Evolutionary conservation across 2,797 vertebrate genomes (phyloP).

Genomic region (Eleutherodactylus coqui): DNA sequence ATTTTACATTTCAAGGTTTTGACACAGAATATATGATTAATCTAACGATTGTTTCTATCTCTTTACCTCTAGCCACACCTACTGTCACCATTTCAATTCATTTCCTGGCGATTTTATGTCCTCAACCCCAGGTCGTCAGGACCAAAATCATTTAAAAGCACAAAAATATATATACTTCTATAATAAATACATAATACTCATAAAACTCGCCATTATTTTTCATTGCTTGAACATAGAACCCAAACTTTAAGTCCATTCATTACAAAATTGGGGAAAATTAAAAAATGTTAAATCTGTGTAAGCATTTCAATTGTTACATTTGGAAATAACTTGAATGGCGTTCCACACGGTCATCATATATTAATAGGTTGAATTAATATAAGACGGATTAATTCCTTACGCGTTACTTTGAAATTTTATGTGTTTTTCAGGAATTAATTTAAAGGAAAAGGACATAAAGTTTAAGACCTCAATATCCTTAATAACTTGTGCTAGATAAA

Average conservation of each 20-base stretch:
- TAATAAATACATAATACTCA: neutral
- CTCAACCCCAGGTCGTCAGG: neutral
- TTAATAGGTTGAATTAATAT: conserved; percentile 10
- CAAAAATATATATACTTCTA: neutral
- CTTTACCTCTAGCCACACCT: neutral
- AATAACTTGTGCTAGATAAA: conserved; percentile 31
- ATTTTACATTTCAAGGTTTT: neutral
- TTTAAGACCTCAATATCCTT: conserved; percentile 33
- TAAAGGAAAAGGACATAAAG: conserved; percentile 15
- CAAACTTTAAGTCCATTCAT: neutral
- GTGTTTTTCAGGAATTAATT: conserved; percentile 29
- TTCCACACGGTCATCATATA: neutral
- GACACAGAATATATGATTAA: neutral
- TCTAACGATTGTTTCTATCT: neutral
- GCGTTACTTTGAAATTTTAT: neutral
- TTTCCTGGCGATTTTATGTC: neutral
- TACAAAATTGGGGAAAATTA: neutral
- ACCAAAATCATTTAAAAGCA: neutral
- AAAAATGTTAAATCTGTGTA: neutral
- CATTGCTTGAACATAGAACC: neutral
- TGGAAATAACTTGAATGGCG: neutral
- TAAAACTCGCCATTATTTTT: neutral
- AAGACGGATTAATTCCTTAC: neutral
- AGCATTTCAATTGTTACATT: neutral
- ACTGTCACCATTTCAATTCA: neutral